A percentile compares a stretch with the other conserved stretches of the same genome.
These are phyloP conservation scores for Vireo altiloquus DNA, from an alignment of 2,113 vertebrate species.

Conservation along the genomic window DNA sequence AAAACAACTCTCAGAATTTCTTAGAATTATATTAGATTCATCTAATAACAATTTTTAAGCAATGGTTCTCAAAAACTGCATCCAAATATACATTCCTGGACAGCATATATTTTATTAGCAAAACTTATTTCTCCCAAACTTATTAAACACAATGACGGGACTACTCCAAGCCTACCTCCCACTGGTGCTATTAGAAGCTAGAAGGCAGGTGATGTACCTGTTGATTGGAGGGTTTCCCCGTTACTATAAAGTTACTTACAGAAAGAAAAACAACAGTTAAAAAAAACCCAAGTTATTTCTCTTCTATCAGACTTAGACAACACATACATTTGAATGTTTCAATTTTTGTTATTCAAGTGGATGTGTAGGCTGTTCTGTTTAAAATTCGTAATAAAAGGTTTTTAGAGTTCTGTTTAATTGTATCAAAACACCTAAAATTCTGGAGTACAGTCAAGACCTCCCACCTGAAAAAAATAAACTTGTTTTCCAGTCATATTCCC, in stretches of 20 bases:
- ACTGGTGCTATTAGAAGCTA: conserved; percentile 47
- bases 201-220: conserved; percentile 55
- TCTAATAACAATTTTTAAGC: background rate
- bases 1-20: background rate
- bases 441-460: background rate
- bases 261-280: conserved; percentile 53
- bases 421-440: background rate
- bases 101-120: background rate
- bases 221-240: conserved; percentile 53
- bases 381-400: background rate
- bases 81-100: background rate
- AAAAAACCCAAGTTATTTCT: conserved; percentile 20
- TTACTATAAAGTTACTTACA: conserved; percentile 54
- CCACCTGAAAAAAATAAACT: background rate
- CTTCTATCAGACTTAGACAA: conserved; percentile 29
- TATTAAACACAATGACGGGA: background rate
- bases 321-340: background rate
- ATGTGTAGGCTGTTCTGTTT: background rate
- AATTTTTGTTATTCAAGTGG: background rate
- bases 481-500: background rate
- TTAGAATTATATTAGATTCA: background rate
- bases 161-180: conserved; percentile 49
- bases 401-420: background rate
- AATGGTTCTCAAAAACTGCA: background rate
- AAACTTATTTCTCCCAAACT: conserved; percentile 4